Evolutionary conservation across 2,888 invertebrate genomes (phyloP).

Genomic region (Malthinus flaveolus): DNA sequence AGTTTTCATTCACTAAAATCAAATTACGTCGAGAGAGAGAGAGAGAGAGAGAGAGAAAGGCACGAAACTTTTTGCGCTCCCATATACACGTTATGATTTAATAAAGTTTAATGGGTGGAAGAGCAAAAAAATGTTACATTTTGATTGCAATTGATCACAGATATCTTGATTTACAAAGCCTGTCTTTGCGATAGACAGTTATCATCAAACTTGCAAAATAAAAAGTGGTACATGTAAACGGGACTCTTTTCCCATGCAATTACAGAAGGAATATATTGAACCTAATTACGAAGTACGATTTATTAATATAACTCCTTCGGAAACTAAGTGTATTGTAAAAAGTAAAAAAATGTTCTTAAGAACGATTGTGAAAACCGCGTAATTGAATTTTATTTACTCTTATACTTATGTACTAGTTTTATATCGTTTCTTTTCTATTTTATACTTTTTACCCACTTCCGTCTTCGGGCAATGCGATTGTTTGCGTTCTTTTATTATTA

Average conservation of each 20-base stretch:
- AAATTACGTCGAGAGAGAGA: no score
- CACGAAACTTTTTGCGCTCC: neutral
- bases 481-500: neutral
- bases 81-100: neutral
- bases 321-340: slow-evolving; percentile 9
- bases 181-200: slow-evolving; percentile 10
- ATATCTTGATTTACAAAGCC: slow-evolving; percentile 8
- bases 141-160: slow-evolving; percentile 14
- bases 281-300: slow-evolving; percentile 24
- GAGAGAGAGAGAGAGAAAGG: no score
- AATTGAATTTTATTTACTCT: slow-evolving; percentile 14
- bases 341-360: slow-evolving; percentile 6
- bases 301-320: slow-evolving; percentile 26
- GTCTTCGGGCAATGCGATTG: neutral
- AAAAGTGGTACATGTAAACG: slow-evolving; percentile 26
- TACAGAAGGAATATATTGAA: slow-evolving; percentile 25
- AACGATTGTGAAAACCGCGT: slow-evolving; percentile 13
- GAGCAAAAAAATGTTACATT: slow-evolving; percentile 10
- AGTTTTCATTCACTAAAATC: slow-evolving; percentile 8
- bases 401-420: slow-evolving; percentile 6
- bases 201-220: slow-evolving; percentile 20
- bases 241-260: slow-evolving; percentile 27
- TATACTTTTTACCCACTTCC: slow-evolving; percentile 1
- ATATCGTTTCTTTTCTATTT: slow-evolving; percentile 1
- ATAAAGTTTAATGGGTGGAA: neutral